Conservation (phyloP, 2,888 invertebrate genomes). For the Fabriciana adippe region DNA sequence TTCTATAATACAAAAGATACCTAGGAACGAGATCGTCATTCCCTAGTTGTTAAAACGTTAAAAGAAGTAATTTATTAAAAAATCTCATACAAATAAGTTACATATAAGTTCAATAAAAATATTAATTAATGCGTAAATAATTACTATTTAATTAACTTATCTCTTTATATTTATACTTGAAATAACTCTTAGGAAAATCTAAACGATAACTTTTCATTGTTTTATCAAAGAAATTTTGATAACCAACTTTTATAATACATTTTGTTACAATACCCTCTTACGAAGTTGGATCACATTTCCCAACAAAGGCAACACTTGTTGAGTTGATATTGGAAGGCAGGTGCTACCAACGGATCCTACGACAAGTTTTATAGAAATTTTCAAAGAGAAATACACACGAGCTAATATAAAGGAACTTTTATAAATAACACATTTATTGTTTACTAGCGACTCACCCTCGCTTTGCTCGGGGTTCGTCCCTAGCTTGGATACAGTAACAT, state of each 20-base stretch:
- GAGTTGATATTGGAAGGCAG: conserved; percentile 15
- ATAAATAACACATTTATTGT: neutral
- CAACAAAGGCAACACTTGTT: conserved; percentile 20
- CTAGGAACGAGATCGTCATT: too few species aligned
- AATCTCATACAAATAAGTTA: too few species aligned
- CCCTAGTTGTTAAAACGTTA: too few species aligned
- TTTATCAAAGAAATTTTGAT: neutral
- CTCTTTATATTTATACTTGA: too few species aligned
- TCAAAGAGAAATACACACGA: neutral
- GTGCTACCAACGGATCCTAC: conserved; percentile 1
- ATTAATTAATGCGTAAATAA: too few species aligned
- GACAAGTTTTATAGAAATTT: conserved; percentile 11
- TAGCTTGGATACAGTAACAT: too few species aligned
- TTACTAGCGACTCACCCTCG: too few species aligned
- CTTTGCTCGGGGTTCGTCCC: too few species aligned
- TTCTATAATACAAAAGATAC: too few species aligned
- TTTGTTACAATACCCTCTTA: conserved; percentile 9
- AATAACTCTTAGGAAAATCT: neutral
- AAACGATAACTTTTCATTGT: neutral
- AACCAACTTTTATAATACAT: conserved; percentile 10
- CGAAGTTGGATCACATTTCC: conserved; percentile 4
- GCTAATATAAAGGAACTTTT: neutral
- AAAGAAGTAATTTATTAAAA: too few species aligned
- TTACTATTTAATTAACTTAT: too few species aligned
- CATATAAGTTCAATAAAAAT: too few species aligned